Conservation (phyloP, 2,888 invertebrate genomes). For the Ethmia dodecea region DNA sequence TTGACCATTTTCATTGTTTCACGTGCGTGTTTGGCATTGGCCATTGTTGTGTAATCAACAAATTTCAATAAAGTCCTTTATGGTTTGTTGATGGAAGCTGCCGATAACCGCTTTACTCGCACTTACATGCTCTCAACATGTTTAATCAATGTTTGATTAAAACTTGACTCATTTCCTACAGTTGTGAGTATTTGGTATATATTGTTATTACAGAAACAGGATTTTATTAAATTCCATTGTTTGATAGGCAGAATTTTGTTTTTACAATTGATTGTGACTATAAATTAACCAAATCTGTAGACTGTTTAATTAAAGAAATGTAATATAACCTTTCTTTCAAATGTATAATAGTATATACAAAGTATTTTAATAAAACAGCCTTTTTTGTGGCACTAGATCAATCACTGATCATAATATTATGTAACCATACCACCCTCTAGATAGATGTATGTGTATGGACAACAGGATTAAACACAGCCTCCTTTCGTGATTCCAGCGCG, state of each 20-base stretch:
- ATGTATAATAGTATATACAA: no score
- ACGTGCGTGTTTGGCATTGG: conserved; percentile 49
- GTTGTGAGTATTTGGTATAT: conserved; percentile 5
- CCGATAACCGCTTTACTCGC: conserved; percentile 45
- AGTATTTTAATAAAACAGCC: no score
- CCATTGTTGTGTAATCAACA: conserved; percentile 71
- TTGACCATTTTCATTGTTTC: conserved; percentile 56
- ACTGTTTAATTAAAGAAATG: no score
- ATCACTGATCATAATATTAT: no score
- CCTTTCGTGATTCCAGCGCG: conserved; percentile 45
- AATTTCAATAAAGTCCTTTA: conserved; percentile 70
- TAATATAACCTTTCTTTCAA: no score
- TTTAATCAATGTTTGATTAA: conserved; percentile 60
- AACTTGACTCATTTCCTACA: conserved; percentile 48
- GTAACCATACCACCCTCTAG: no score
- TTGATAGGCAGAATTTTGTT: no score
- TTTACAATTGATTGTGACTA: no score
- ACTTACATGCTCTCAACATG: conserved; percentile 33
- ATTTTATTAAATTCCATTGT: neutral
- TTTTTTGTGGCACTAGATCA: no score
- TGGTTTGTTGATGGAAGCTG: conserved; percentile 44
- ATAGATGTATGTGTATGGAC: no score
- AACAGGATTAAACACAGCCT: no score
- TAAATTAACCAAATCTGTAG: no score
- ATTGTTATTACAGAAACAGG: neutral